These are phyloP conservation scores for Psilopsiagon aurifrons DNA, from an alignment of 2,113 vertebrate genomes.

Conservation along the genomic window DNA sequence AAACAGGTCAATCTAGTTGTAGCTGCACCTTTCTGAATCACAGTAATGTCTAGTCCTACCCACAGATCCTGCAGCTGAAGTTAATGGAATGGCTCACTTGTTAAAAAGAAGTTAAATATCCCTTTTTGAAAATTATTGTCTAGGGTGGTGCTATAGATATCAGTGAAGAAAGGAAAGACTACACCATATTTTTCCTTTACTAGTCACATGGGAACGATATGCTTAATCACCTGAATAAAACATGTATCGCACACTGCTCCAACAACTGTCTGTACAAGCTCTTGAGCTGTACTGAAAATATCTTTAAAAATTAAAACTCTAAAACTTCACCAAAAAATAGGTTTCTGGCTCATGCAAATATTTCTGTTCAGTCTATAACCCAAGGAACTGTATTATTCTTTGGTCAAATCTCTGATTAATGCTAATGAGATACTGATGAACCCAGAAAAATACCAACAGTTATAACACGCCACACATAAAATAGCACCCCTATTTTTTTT, in stretches of 20 bases:
- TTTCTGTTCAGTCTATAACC: neutral
- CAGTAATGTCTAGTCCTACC: neutral
- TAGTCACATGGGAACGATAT: neutral
- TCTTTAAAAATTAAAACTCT: neutral
- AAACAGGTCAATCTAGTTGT: neutral
- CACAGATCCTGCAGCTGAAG: neutral
- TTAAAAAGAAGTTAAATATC: neutral
- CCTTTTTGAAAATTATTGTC: neutral
- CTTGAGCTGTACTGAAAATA: neutral
- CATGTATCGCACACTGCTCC: neutral
- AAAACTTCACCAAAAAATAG: neutral
- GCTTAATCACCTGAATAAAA: conserved; percentile 12
- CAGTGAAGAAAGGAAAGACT: neutral
- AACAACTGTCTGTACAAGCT: neutral
- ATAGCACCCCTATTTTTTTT: neutral
- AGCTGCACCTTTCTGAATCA: neutral
- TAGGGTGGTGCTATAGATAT: neutral
- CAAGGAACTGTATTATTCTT: neutral
- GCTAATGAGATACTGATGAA: neutral
- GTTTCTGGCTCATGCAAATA: neutral
- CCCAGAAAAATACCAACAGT: conserved; percentile 18
- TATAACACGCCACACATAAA: conserved; percentile 7
- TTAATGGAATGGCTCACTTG: neutral
- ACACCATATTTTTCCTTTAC: neutral
- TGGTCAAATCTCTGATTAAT: conserved; percentile 7